Percentiles rank a stretch among this genome's conserved stretches.
phyloP scores from a whole-genome alignment of 2,888 invertebrate genomes.

The Danaus chrysippus region DNA sequence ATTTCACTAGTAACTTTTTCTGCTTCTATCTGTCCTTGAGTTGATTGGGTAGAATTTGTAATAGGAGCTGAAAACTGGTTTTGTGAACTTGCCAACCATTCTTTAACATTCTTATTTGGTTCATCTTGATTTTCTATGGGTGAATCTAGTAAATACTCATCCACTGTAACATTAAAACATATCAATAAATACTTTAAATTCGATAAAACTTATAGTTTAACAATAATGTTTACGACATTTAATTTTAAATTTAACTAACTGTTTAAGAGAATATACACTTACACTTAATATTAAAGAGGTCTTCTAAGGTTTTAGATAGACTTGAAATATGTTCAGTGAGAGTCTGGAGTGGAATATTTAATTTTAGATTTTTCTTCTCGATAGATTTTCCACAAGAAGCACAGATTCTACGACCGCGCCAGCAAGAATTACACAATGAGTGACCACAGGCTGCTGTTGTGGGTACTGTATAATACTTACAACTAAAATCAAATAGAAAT shows the following conservation, averaged over 20 bases:
- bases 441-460: constrained; percentile 63
- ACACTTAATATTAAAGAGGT: constrained; percentile 57
- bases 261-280: constrained; percentile 34
- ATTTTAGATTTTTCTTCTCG: constrained; percentile 46
- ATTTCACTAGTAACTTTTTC: constrained; percentile 51
- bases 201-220: constrained; percentile 1
- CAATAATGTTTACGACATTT: neutral
- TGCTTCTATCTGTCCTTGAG: constrained; percentile 41
- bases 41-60: constrained; percentile 45
- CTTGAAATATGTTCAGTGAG: constrained; percentile 47
- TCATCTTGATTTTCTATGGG: constrained; percentile 39
- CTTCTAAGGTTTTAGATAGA: constrained; percentile 53
- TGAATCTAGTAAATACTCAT: constrained; percentile 47
- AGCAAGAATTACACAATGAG: constrained; percentile 60
- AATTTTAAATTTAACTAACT: neutral
- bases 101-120: constrained; percentile 58
- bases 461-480: constrained; percentile 58
- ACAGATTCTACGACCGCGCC: constrained; percentile 52
- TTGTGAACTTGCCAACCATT: constrained; percentile 64
- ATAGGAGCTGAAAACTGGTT: constrained; percentile 63
- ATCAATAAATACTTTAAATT: constrained; percentile 6
- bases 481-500: constrained; percentile 46
- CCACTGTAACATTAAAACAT: constrained; percentile 49
- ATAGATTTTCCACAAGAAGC: constrained; percentile 48
- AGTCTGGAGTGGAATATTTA: constrained; percentile 50